Evolutionary conservation across 2,888 invertebrate species (phyloP).

Genomic region (Agrochola circellaris): DNA sequence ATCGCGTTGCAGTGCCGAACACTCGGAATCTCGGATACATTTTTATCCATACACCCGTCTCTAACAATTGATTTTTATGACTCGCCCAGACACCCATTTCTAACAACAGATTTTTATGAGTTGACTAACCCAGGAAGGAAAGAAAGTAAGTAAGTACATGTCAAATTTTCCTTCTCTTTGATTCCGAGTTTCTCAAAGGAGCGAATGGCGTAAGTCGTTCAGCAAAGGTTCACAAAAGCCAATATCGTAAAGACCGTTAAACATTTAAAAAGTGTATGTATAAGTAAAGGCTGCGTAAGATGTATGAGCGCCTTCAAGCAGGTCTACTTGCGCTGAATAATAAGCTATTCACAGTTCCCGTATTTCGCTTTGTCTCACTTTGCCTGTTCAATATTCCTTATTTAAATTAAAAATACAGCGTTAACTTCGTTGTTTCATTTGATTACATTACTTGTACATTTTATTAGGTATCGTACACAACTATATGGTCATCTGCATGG

Average conservation of each 20-base stretch:
- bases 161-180: conserved; percentile 35
- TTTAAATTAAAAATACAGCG: conserved; percentile 36
- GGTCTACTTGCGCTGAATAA: conserved; percentile 58
- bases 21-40: conserved; percentile 7
- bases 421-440: conserved; percentile 26
- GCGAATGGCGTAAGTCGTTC: conserved; percentile 19
- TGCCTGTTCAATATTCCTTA: conserved; percentile 38
- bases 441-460: conserved; percentile 29
- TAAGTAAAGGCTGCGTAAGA: conserved; percentile 40
- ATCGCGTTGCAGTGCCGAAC: not conserved
- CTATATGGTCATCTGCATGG: not conserved
- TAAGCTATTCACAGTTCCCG: conserved; percentile 44
- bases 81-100: conserved; percentile 19
- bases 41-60: not conserved
- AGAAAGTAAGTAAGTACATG: conserved; percentile 30
- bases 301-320: conserved; percentile 55
- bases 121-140: conserved; percentile 38
- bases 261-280: conserved; percentile 51
- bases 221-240: conserved; percentile 47
- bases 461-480: not conserved
- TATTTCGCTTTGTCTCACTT: conserved; percentile 54
- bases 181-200: conserved; percentile 34
- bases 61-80: conserved; percentile 28
- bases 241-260: conserved; percentile 44
- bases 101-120: conserved; percentile 45